A percentile compares a stretch with the other conserved stretches of the same genome.
Evolutionary conservation across 2,888 invertebrate species (phyloP).

Genomic region (Osmoderma eremita): DNA sequence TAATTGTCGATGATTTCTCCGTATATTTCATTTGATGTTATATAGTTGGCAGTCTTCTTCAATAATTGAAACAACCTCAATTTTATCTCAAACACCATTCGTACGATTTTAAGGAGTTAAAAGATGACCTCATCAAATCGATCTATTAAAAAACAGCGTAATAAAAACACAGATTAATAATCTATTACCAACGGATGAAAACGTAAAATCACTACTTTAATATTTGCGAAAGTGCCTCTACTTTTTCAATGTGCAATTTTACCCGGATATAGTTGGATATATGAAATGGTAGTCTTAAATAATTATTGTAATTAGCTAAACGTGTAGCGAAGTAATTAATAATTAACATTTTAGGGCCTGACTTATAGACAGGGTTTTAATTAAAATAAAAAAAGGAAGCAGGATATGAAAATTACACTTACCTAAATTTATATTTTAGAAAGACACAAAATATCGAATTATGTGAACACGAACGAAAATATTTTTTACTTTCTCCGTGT

Average conservation of each 20-base stretch:
- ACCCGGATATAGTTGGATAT: slow-evolving; percentile 34
- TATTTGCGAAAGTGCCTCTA: slow-evolving; percentile 60
- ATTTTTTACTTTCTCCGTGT: no score
- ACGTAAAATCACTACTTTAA: no score
- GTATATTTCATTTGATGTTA: no score
- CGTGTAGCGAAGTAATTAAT: slow-evolving; percentile 4
- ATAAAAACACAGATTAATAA: no score
- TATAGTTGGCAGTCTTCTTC: no score
- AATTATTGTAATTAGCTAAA: slow-evolving; percentile 33
- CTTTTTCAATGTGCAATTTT: slow-evolving; percentile 61
- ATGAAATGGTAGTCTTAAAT: slow-evolving; percentile 14
- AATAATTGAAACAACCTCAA: no score
- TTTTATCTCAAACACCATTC: not conserved
- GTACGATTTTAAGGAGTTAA: not conserved
- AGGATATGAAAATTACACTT: slow-evolving; percentile 44
- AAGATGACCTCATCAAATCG: no score
- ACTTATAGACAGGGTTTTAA: slow-evolving; percentile 61
- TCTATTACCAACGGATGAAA: no score
- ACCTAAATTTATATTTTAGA: slow-evolving; percentile 50
- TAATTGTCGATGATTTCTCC: no score
- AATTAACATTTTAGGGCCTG: slow-evolving; percentile 57
- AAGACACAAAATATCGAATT: no score
- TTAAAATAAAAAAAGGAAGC: slow-evolving; percentile 47
- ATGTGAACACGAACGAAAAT: no score
- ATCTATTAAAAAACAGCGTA: no score